Conservation (phyloP, 2,888 invertebrate genomes). For the Hydrotaea diabolus region DNA sequence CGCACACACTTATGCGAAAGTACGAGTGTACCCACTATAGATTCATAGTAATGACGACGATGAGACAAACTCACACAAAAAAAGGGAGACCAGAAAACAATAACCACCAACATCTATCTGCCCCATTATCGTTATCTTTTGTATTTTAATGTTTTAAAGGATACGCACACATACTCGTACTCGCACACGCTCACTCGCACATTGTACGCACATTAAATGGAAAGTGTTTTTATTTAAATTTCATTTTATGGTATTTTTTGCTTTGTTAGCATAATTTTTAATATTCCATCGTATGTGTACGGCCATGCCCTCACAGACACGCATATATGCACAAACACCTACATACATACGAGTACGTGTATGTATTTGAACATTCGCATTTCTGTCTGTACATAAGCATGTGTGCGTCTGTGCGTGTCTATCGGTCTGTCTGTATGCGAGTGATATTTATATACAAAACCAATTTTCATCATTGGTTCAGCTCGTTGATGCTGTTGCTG, state of each 20-base stretch:
- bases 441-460: slow-evolving; percentile 9
- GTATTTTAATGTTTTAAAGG: slow-evolving; percentile 9
- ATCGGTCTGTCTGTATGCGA: neutral
- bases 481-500: neutral
- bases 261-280: slow-evolving; percentile 56
- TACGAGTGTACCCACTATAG: neutral
- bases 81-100: neutral
- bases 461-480: slow-evolving; percentile 18
- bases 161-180: neutral
- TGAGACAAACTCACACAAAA: slow-evolving; percentile 45
- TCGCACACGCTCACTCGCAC: neutral
- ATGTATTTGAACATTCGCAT: neutral
- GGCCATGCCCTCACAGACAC: neutral
- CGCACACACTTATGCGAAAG: neutral
- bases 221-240: slow-evolving; percentile 52
- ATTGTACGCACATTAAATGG: slow-evolving; percentile 6
- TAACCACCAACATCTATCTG: slow-evolving; percentile 40
- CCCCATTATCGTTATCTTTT: slow-evolving; percentile 42
- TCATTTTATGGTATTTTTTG: slow-evolving; percentile 45
- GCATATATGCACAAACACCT: neutral
- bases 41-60: neutral
- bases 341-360: neutral
- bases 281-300: slow-evolving; percentile 19
- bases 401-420: neutral
- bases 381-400: too few relatives aligned